phyloP scores from a whole-genome alignment of 2,888 invertebrate species.

The Macrosoma leucophasiata region DNA sequence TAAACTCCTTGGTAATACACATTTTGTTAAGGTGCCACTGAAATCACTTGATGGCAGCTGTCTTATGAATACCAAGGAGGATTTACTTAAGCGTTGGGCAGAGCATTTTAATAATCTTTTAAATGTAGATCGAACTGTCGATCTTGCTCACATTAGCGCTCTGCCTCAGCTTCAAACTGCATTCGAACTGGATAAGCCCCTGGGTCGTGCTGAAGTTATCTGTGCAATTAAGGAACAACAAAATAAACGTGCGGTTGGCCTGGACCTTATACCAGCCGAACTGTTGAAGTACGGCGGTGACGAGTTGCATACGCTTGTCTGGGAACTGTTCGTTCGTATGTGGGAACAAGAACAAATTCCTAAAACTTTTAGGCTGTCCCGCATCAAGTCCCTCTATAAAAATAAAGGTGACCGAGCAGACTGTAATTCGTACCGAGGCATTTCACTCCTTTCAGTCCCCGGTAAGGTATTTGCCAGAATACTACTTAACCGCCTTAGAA shows the following conservation, averaged over 20 bases:
- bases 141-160: constrained; percentile 7
- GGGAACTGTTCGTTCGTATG: constrained; percentile 15
- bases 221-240: constrained; percentile 14
- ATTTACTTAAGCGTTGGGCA: constrained; percentile 17
- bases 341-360: constrained; percentile 17
- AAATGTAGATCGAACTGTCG: constrained; percentile 15
- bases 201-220: constrained; percentile 12
- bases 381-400: constrained; percentile 10
- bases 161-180: constrained; percentile 4
- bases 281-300: constrained; percentile 20
- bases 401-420: constrained; percentile 10
- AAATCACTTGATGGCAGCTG: constrained; percentile 3
- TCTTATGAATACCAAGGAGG: constrained; percentile 7
- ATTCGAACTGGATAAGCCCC: constrained; percentile 7
- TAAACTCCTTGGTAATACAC: constrained; percentile 9
- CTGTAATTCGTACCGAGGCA: constrained; percentile 22
- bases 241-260: constrained; percentile 16
- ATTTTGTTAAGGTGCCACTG: not conserved
- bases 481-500: constrained; percentile 7
- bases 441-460: constrained; percentile 13
- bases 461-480: constrained; percentile 18
- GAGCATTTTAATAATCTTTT: constrained; percentile 19
- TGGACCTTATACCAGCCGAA: constrained; percentile 17
- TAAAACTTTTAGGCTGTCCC: constrained; percentile 7
- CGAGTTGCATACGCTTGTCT: constrained; percentile 7